Conservation (phyloP, 2,113 vertebrate genomes). For the Panurus biarmicus region DNA sequence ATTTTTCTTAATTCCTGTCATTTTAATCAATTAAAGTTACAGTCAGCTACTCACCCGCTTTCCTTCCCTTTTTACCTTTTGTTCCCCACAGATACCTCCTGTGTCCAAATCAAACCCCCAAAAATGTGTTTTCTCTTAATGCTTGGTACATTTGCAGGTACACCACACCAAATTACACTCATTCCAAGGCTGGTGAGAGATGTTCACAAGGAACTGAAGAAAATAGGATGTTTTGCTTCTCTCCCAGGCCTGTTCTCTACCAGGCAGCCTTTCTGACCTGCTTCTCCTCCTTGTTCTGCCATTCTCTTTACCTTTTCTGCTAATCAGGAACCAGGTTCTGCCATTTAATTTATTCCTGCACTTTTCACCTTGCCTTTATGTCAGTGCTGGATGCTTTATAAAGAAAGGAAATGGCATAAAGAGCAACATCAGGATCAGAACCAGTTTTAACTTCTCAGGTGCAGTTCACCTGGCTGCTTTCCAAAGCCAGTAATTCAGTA, state of each 20-base stretch:
- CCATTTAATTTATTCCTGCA: not conserved
- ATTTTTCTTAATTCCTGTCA: not conserved
- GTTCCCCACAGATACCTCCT: not conserved
- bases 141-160: not conserved
- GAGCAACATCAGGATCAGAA: not conserved
- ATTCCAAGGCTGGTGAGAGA: not conserved
- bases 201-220: not conserved
- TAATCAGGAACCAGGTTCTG: not conserved
- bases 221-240: not conserved
- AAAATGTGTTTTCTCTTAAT: not conserved
- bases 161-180: not conserved
- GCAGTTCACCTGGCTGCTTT: slow-evolving; percentile 17
- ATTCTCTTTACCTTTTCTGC: not conserved
- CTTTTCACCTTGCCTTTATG: not conserved
- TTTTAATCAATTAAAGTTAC: not conserved
- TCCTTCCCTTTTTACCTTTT: not conserved
- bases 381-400: not conserved
- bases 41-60: not conserved
- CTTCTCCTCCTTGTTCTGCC: not conserved
- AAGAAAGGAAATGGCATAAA: not conserved
- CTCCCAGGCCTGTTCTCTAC: not conserved
- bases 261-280: not conserved
- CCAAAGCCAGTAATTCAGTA: slow-evolving; percentile 9
- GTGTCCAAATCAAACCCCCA: not conserved
- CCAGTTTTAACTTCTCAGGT: slow-evolving; percentile 25